Evolutionary conservation across 2,888 invertebrate species (phyloP), one percentile per base, ranked within the genome.

Genomic region (Ischnura elegans): DNA sequence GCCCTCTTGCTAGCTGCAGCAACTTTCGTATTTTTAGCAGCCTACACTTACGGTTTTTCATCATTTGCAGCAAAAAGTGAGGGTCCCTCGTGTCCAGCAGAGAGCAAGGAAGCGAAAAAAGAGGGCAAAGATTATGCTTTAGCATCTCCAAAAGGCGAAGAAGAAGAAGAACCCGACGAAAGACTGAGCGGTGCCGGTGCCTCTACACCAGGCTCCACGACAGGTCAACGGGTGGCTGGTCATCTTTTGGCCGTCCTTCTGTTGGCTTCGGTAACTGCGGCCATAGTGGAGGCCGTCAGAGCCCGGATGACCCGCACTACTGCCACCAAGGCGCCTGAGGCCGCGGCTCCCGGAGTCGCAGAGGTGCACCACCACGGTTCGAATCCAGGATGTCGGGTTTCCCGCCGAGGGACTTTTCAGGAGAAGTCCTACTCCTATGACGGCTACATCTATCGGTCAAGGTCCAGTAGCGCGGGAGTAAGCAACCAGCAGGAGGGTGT

Each of bases 141-240:
- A 0, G 90, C 55, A 19, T 51, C 46, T 8, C 55, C 87, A n/a
- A 51, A 87, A 5, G 51, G 36, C 19, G 19, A 43, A 19, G 45
- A 51, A 29, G 36, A 87, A 5, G 29, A 43, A 2, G 90, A 61
- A 43, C 43, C 45, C 8, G 86, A 86, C 25, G 86, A 61, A 61
- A 42, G 36, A 90, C 43, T 0, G 36, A 36, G 76, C 29, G 36
- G 29, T 36, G 0, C 36, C 16, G 76, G 76, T 2, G 36, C 43
- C 13, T n/a, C n/a, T n/a, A n/a, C 21, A 25, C 61, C 90, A 10
- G 76, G n/a, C 61, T 61, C 90, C 19, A 36, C 90, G 2, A 90
- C 90, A 10, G 90, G 90, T n/a, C 90, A 90, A 66, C 61, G 90
- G 43, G 90, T 90, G 16, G 90, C 61, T 13, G 90, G 90, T 8